Evolutionary conservation across 2,113 vertebrate species (phyloP), one percentile per base, ranked within the genome.

Genomic region (Lepidothrix coronata): DNA sequence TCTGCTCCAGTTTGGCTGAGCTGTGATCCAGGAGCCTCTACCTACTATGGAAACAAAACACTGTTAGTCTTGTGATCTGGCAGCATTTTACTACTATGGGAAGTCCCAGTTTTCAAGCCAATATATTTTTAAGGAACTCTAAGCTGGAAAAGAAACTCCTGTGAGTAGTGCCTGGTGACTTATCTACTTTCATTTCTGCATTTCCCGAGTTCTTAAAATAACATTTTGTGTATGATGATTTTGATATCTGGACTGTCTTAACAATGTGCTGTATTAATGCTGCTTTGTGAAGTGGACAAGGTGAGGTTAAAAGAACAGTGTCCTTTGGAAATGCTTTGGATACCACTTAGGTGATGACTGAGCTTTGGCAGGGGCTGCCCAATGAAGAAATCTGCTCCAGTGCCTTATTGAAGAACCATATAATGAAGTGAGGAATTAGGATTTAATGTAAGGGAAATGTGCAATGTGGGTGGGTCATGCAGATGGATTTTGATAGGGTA

Each of bases 291-390:
- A 95, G 67, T 58, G 55, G 79, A 68, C 77, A 79, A 19, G 55
- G 44, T 43, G 48, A 73, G 27, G 25, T 63, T 84, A 57, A 95
- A 97, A 86, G 90, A 88, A 27, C 30, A 5, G 20, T 54, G 35
- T 81, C 59, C 71, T 93, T 89, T 85, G 61, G 92, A 83, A 96
- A 93, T 61, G 24, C 44, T 85, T 90, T 54, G 62, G 91, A 96
- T 87, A 85, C 20, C 13, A 9, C 79, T 43, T 92, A 85, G 88
- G 84, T 88, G 59, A 91, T 85, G 92, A 82, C 55, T 63, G 83
- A 82, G 37, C 63, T 95, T 76, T 96, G 96, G 88, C 83, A 90
- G 85, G 89, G 62, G 12, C 85, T 91, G 44, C 65, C 55, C 49
- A 77, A 71, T 91, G 51, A 84, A 78, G 31, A 88, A 89, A 63